Conservation (phyloP, 2,797 vertebrate genomes). For the Pseudochromis fuscus region DNA sequence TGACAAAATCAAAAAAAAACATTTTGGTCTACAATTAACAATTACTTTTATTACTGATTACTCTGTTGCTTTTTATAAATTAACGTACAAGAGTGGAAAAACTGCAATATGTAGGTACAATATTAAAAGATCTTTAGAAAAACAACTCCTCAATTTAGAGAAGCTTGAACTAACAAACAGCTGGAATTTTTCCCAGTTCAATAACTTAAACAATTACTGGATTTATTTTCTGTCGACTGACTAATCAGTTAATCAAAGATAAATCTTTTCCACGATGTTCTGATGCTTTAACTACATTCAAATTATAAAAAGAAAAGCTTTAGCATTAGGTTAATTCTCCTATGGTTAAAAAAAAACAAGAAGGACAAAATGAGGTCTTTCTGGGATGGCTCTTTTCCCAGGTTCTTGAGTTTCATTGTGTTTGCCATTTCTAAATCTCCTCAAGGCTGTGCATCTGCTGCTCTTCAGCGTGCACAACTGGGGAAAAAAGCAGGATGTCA, state of each 20-base stretch:
- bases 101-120: background rate
- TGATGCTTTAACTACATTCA: background rate
- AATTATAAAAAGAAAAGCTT: constrained; percentile 17
- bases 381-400: constrained; percentile 44
- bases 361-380: constrained; percentile 38
- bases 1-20: constrained; percentile 23
- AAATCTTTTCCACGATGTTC: background rate
- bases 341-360: background rate
- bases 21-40: background rate
- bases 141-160: background rate
- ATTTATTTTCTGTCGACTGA: background rate
- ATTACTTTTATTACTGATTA: background rate
- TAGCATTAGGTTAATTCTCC: constrained; percentile 21
- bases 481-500: constrained; percentile 76
- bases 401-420: constrained; percentile 81
- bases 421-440: constrained; percentile 83
- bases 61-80: background rate
- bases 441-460: constrained; percentile 81
- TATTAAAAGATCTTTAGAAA: background rate
- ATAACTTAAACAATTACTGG: background rate
- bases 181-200: background rate
- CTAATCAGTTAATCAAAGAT: background rate
- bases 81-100: background rate
- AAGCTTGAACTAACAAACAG: background rate
- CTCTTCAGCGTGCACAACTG: constrained; percentile 66